A percentile compares a stretch with the other conserved stretches of the same genome.
phyloP scores from a whole-genome alignment of 2,888 invertebrate species.

The Loripinus fragilis region DNA sequence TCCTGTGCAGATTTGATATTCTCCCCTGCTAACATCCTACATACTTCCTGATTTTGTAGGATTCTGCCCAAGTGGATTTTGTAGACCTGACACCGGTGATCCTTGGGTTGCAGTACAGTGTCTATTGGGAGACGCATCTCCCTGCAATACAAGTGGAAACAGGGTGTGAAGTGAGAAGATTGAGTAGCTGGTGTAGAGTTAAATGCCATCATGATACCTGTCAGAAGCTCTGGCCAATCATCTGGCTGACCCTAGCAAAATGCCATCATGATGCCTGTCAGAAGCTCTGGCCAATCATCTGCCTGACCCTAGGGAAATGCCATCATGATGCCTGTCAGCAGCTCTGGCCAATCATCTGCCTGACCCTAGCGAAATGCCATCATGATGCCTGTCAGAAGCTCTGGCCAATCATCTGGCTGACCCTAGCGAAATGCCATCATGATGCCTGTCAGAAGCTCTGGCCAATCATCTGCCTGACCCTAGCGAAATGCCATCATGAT shows the following conservation, averaged over 20 bases:
- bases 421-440: too few relatives aligned
- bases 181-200: slow-evolving; percentile 37
- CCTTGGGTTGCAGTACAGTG: slow-evolving; percentile 29
- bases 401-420: too few relatives aligned
- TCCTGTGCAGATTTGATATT: slow-evolving; percentile 35
- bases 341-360: too few relatives aligned
- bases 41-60: slow-evolving; percentile 23
- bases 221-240: slow-evolving; percentile 39
- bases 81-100: slow-evolving; percentile 7
- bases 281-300: too few relatives aligned
- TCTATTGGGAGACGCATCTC: slow-evolving; percentile 40
- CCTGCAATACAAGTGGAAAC: slow-evolving; percentile 26
- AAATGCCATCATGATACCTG: slow-evolving; percentile 44
- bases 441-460: too few relatives aligned
- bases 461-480: too few relatives aligned
- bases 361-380: too few relatives aligned
- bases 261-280: too few relatives aligned
- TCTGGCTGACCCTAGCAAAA: slow-evolving; percentile 22
- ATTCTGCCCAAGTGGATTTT: slow-evolving; percentile 14
- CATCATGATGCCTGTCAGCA: too few relatives aligned
- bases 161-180: slow-evolving; percentile 36
- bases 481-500: too few relatives aligned
- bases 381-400: too few relatives aligned
- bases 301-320: too few relatives aligned
- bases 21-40: slow-evolving; percentile 28